Evolutionary conservation across 2,113 vertebrate genomes (phyloP).

Genomic region (Misgurnus mizolepis): DNA sequence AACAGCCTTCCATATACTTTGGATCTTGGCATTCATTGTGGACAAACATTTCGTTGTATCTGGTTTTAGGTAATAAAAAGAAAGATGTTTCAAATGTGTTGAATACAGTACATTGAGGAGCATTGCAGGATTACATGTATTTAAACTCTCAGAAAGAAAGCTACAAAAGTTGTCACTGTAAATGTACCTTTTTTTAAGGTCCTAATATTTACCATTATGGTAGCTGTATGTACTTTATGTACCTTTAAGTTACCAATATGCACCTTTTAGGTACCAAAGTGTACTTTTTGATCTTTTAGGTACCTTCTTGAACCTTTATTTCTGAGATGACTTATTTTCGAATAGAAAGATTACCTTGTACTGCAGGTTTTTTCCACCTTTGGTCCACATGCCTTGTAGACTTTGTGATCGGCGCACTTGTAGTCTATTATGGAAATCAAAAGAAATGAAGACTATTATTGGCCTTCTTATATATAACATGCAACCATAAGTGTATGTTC

Average conservation of each 20-base stretch:
- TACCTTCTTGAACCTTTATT: too few species aligned
- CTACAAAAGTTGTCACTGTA: too few species aligned
- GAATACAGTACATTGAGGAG: not conserved
- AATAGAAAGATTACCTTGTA: slow-evolving; percentile 67
- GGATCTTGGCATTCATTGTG: not conserved
- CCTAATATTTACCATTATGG: too few species aligned
- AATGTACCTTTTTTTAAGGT: too few species aligned
- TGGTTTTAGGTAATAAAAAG: slow-evolving; percentile 1
- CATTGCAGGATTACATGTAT: not conserved
- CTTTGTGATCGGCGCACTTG: slow-evolving; percentile 70
- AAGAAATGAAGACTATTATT: slow-evolving; percentile 20
- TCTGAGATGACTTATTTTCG: too few species aligned
- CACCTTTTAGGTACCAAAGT: too few species aligned
- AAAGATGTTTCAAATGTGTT: not conserved
- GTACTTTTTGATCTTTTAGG: too few species aligned
- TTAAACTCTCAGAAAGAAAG: too few species aligned
- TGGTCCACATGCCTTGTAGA: slow-evolving; percentile 82
- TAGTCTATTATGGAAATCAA: slow-evolving; percentile 65
- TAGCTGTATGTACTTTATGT: too few species aligned
- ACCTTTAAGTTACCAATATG: too few species aligned
- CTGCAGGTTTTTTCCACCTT: slow-evolving; percentile 75
- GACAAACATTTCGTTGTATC: slow-evolving; percentile 48
- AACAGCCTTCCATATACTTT: slow-evolving; percentile 47
- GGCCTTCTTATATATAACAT: too few species aligned
- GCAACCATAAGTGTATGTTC: too few species aligned